phyloP scores from a whole-genome alignment of 2,888 invertebrate species.

The Nebria salina region DNA sequence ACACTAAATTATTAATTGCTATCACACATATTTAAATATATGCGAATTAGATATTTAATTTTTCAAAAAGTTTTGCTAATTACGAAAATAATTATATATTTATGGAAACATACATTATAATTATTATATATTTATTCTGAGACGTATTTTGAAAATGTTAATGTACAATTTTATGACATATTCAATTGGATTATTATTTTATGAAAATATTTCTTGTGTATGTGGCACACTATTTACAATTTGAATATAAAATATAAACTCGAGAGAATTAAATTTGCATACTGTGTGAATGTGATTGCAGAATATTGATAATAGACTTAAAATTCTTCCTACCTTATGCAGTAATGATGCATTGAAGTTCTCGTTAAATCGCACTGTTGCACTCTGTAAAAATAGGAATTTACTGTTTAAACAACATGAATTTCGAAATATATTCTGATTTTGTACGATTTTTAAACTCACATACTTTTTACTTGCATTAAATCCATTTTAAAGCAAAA shows the following conservation, averaged over 20 bases:
- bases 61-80: too few relatives aligned
- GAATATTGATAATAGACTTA: neutral
- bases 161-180: neutral
- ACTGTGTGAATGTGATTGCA: neutral
- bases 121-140: too few relatives aligned
- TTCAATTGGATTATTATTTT: neutral
- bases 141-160: neutral
- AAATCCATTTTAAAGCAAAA: too few relatives aligned
- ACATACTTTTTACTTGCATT: too few relatives aligned
- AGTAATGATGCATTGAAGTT: neutral
- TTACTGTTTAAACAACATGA: neutral
- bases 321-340: neutral
- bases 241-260: neutral
- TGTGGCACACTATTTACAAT: neutral
- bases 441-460: neutral
- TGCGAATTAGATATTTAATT: too few relatives aligned
- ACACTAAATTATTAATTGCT: too few relatives aligned
- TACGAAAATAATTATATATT: too few relatives aligned
- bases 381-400: neutral
- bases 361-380: neutral
- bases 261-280: neutral
- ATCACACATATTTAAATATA: too few relatives aligned
- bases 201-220: neutral
- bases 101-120: too few relatives aligned
- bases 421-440: neutral